phyloP scores from a whole-genome alignment of 1,140 invertebrate species.

The Nixonia krombeini region DNA sequence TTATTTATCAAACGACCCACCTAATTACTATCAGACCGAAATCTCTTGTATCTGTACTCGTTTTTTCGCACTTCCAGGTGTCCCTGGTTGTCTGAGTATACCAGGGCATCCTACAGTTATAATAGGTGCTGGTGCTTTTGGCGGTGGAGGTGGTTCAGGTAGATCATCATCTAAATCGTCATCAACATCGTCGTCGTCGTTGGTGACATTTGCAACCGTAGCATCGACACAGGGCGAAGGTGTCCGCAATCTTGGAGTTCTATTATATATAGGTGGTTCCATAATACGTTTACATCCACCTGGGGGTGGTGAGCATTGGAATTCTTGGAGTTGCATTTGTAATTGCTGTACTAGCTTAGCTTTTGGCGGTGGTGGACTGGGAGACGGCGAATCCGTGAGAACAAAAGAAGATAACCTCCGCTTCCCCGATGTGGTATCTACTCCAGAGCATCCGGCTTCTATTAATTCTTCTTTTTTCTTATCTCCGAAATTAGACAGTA shows the following conservation, averaged over 20 bases:
- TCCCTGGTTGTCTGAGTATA: slow-evolving; percentile 76
- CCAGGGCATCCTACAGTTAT: slow-evolving; percentile 69
- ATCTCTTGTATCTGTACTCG: slow-evolving; percentile 90
- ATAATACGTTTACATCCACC: slow-evolving; percentile 61
- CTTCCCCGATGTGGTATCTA: slow-evolving; percentile 69
- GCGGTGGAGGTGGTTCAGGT: slow-evolving; percentile 80
- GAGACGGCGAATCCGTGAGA: slow-evolving; percentile 61
- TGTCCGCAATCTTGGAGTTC: slow-evolving; percentile 69
- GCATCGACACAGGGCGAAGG: slow-evolving; percentile 72
- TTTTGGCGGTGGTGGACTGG: slow-evolving; percentile 73
- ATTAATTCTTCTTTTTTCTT: slow-evolving; percentile 83
- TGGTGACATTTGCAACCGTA: slow-evolving; percentile 70
- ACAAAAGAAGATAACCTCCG: slow-evolving; percentile 73
- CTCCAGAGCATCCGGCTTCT: slow-evolving; percentile 79
- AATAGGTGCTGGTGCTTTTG: slow-evolving; percentile 70
- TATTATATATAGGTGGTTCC: slow-evolving; percentile 72
- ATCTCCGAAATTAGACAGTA: slow-evolving; percentile 65
- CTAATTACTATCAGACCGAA: slow-evolving; percentile 78
- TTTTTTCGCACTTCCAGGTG: slow-evolving; percentile 83
- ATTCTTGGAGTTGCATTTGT: slow-evolving; percentile 78
- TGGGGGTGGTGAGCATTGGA: slow-evolving; percentile 75
- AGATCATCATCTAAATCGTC: slow-evolving; percentile 71
- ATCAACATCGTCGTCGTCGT: slow-evolving; percentile 68
- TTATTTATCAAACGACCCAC: not conserved
- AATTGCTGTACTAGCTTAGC: slow-evolving; percentile 79